These are phyloP conservation scores for Ficedula albicollis DNA, from an alignment of 2,797 vertebrate species.

Conservation along the genomic window DNA sequence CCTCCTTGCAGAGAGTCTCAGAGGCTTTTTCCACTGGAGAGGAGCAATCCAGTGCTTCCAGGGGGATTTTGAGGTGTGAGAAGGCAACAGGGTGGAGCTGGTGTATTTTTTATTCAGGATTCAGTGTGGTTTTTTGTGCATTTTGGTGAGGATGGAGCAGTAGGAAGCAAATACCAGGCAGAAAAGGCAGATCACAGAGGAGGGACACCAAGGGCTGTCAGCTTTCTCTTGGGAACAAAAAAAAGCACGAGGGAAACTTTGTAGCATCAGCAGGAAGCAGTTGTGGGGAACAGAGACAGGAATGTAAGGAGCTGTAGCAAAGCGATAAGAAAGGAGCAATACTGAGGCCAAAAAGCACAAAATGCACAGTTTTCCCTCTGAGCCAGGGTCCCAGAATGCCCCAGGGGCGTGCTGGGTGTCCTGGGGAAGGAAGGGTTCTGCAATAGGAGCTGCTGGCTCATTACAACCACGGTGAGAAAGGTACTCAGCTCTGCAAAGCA, in stretches of 20 bases:
- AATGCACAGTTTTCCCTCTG: neutral
- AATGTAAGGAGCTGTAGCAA: neutral
- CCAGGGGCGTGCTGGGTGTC: neutral
- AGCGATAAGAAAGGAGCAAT: neutral
- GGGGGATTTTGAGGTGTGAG: neutral
- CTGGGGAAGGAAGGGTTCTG: neutral
- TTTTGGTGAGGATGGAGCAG: neutral
- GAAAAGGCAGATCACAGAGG: neutral
- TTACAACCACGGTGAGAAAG: neutral
- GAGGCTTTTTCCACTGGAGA: rapidly evolving
- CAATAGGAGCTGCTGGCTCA: neutral
- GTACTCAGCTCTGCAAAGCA: neutral
- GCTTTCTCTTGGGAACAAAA: neutral
- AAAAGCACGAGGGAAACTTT: neutral
- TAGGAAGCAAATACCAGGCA: neutral
- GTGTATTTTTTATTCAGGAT: neutral
- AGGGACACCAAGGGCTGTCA: neutral
- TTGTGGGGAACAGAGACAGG: neutral
- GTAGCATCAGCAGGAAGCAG: neutral
- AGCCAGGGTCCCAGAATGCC: neutral
- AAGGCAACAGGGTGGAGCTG: neutral
- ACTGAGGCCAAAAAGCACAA: neutral
- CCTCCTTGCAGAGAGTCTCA: neutral
- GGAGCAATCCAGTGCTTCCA: neutral
- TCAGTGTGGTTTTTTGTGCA: rapidly evolving